Conservation (phyloP, 1,140 invertebrate species). For the Zelostemma sp. region DNA sequence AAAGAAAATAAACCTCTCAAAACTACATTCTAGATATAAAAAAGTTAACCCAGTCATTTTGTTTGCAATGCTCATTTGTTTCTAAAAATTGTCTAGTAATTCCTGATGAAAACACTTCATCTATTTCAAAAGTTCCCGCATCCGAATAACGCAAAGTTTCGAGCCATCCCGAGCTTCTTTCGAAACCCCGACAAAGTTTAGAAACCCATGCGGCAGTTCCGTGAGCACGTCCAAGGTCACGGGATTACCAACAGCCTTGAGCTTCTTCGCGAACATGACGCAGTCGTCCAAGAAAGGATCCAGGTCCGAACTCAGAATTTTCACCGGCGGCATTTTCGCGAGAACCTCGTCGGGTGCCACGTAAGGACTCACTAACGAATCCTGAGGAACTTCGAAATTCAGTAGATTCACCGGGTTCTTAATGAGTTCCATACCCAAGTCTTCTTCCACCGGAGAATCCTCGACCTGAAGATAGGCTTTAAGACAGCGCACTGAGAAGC, state of each 20-base stretch:
- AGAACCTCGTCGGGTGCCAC: slow-evolving; percentile 83
- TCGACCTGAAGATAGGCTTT: slow-evolving; percentile 72
- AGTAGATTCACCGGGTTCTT: slow-evolving; percentile 78
- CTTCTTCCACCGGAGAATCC: slow-evolving; percentile 24
- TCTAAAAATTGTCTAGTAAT: too few relatives aligned
- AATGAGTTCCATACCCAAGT: slow-evolving; percentile 55
- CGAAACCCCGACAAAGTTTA: slow-evolving; percentile 85
- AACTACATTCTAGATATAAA: too few relatives aligned
- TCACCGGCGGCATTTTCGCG: slow-evolving; percentile 82
- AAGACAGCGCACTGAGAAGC: slow-evolving; percentile 88
- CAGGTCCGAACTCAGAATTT: slow-evolving; percentile 88
- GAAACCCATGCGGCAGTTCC: slow-evolving; percentile 96
- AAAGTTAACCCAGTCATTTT: too few relatives aligned
- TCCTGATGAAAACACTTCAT: too few relatives aligned
- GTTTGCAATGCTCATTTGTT: too few relatives aligned
- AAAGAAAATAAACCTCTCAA: too few relatives aligned
- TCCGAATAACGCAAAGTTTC: slow-evolving; percentile 79
- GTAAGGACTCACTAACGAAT: slow-evolving; percentile 90
- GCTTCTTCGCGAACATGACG: too few relatives aligned
- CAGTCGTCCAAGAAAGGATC: slow-evolving; percentile 97
- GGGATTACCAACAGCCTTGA: slow-evolving; percentile 79
- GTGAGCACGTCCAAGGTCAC: slow-evolving; percentile 88
- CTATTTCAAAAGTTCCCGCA: slow-evolving; percentile 72
- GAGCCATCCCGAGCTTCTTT: slow-evolving; percentile 87
- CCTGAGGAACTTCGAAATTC: slow-evolving; percentile 81